Evolutionary conservation across 2,113 vertebrate genomes (phyloP).

Genomic region (Urocolius indicus): DNA sequence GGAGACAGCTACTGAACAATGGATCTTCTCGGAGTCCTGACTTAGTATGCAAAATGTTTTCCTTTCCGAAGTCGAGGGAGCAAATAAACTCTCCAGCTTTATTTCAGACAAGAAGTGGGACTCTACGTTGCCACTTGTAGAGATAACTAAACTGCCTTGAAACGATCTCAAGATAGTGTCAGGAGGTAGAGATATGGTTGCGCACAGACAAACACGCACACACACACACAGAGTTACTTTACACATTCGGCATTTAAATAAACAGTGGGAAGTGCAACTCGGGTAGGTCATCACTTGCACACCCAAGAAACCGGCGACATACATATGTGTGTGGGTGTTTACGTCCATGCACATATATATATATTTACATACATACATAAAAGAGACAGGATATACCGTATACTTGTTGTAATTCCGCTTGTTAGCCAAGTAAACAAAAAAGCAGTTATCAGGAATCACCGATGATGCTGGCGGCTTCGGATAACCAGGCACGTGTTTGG

Average conservation of each 20-base stretch:
- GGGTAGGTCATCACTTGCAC: background rate
- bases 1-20: background rate
- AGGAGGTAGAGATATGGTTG: slow-evolving; percentile 30
- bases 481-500: slow-evolving; percentile 11
- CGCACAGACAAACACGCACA: slow-evolving; percentile 38
- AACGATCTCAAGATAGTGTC: slow-evolving; percentile 25
- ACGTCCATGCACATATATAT: no score
- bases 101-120: background rate
- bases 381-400: accelerated
- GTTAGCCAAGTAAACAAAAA: slow-evolving; percentile 41
- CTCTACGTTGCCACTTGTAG: background rate
- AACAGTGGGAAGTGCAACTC: background rate
- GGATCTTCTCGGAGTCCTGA: background rate
- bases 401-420: background rate
- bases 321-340: accelerated
- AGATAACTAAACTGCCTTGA: slow-evolving; percentile 25
- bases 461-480: slow-evolving; percentile 23
- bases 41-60: background rate
- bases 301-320: background rate
- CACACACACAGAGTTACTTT: background rate
- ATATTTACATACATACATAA: no score
- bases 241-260: slow-evolving; percentile 19
- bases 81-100: background rate
- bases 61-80: background rate
- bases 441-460: slow-evolving; percentile 46